Evolutionary conservation across 2,113 vertebrate genomes (phyloP).

Genomic region (Amblyopsis rosae): DNA sequence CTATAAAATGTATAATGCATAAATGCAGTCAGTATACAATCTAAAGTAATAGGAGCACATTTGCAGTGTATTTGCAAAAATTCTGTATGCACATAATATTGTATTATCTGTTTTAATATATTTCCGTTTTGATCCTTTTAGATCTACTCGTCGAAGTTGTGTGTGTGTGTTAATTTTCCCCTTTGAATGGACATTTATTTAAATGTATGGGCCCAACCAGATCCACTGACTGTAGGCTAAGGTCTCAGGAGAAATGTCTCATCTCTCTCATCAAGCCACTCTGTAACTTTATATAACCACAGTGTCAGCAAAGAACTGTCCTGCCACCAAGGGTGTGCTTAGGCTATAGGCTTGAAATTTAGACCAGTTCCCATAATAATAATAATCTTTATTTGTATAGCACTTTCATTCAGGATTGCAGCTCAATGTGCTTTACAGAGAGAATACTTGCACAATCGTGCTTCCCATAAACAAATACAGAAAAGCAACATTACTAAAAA

Average conservation of each 20-base stretch:
- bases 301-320: conserved; percentile 42
- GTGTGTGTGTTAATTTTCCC: background rate
- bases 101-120: background rate
- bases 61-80: background rate
- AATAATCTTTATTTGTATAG: too few relatives aligned
- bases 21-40: background rate
- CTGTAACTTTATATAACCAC: conserved; percentile 13
- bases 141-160: conserved; percentile 6
- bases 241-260: background rate
- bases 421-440: too few relatives aligned
- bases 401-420: too few relatives aligned
- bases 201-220: background rate
- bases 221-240: background rate
- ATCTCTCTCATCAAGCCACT: conserved; percentile 33
- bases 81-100: background rate
- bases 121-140: conserved; percentile 27
- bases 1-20: background rate
- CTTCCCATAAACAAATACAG: too few relatives aligned
- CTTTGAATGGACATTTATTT: background rate
- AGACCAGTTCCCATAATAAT: background rate
- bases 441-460: too few relatives aligned
- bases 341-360: conserved; percentile 29
- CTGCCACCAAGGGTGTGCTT: conserved; percentile 10
- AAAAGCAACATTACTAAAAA: too few relatives aligned
- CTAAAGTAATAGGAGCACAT: background rate